Percentiles rank a stretch among this genome's conserved stretches.
Evolutionary conservation across 2,888 invertebrate genomes (phyloP).

Genomic region (Choristoneura rosaceana): DNA sequence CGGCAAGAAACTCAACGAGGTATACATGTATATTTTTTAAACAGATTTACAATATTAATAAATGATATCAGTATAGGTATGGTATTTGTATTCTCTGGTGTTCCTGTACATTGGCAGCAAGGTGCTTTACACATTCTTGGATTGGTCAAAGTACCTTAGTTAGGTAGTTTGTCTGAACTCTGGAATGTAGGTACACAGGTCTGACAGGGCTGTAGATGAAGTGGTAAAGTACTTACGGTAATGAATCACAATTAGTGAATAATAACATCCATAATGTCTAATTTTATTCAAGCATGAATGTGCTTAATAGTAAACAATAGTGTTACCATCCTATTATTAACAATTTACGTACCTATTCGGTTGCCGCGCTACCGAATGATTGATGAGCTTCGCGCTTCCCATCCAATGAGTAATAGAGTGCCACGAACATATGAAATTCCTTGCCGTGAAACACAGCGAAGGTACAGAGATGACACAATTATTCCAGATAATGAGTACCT

Average conservation of each 20-base stretch:
- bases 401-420: slow-evolving; percentile 77
- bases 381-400: slow-evolving; percentile 67
- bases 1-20: too few species aligned
- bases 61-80: too few species aligned
- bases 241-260: slow-evolving; percentile 27
- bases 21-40: too few species aligned
- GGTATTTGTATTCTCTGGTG: too few species aligned
- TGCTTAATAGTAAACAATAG: slow-evolving; percentile 70
- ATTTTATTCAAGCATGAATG: slow-evolving; percentile 51
- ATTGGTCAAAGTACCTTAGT: too few species aligned
- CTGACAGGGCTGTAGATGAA: too few species aligned
- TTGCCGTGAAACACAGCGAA: slow-evolving; percentile 53
- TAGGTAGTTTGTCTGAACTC: too few species aligned
- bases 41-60: too few species aligned
- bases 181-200: too few species aligned
- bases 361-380: slow-evolving; percentile 63
- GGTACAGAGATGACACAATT: slow-evolving; percentile 23
- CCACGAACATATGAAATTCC: slow-evolving; percentile 73
- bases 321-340: slow-evolving; percentile 76
- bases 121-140: too few species aligned
- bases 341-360: slow-evolving; percentile 67
- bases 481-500: neutral
- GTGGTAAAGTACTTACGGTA: neutral
- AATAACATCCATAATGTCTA: slow-evolving; percentile 15
- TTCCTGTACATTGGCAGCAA: too few species aligned